Conservation (phyloP, 2,797 vertebrate genomes). For the Hybognathus amarus region DNA sequence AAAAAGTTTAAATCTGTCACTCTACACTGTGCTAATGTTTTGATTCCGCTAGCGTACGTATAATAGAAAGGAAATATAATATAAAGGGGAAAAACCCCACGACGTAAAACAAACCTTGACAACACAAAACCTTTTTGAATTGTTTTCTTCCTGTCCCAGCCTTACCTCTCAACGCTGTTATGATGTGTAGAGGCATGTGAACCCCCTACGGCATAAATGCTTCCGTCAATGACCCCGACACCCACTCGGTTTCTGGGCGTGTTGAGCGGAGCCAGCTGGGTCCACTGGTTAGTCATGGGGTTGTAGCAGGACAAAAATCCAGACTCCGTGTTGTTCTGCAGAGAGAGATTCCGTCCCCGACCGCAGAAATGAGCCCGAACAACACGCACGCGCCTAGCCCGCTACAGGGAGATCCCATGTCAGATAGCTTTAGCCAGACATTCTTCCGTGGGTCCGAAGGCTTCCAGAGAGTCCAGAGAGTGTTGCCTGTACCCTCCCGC, state of each 20-base stretch:
- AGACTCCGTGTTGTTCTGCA: slow-evolving; percentile 78
- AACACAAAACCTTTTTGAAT: slow-evolving; percentile 32
- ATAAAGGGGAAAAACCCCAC: slow-evolving; percentile 36
- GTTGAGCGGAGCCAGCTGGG: slow-evolving; percentile 75
- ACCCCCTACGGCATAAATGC: slow-evolving; percentile 83
- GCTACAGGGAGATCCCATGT: slow-evolving; percentile 78
- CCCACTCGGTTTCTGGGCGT: slow-evolving; percentile 82
- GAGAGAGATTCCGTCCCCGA: slow-evolving; percentile 82
- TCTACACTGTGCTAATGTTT: slow-evolving; percentile 29
- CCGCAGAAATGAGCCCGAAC: slow-evolving; percentile 81
- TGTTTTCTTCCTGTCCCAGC: slow-evolving; percentile 7
- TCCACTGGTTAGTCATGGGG: slow-evolving; percentile 87
- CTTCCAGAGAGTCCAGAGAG: slow-evolving; percentile 79
- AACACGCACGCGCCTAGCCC: slow-evolving; percentile 81
- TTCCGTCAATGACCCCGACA: slow-evolving; percentile 79
- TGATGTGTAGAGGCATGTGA: slow-evolving; percentile 82
- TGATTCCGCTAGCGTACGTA: background rate
- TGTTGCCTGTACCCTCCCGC: slow-evolving; percentile 81
- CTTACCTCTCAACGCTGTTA: slow-evolving; percentile 82
- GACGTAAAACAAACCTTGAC: background rate
- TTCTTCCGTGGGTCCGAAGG: slow-evolving; percentile 77
- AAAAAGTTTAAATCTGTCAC: slow-evolving; percentile 22
- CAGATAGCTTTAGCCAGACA: slow-evolving; percentile 77
- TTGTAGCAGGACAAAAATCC: slow-evolving; percentile 81
- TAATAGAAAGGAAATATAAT: slow-evolving; percentile 42